These are phyloP conservation scores for Lingula anatina DNA, from an alignment of 2,888 invertebrate genomes.

Conservation along the genomic window DNA sequence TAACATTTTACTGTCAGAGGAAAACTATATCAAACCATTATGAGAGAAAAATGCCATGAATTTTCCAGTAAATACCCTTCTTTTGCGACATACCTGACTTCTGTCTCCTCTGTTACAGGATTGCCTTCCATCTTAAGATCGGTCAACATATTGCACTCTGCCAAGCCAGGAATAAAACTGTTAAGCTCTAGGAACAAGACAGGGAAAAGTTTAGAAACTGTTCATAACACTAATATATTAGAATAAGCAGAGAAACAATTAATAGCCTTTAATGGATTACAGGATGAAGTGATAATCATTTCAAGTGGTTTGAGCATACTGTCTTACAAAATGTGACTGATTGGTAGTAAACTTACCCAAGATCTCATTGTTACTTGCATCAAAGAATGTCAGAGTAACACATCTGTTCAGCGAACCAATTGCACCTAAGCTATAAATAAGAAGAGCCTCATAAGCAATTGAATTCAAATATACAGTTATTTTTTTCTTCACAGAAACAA, in stretches of 20 bases:
- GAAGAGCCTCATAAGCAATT: neutral
- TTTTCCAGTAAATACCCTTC: neutral
- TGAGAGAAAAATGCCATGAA: neutral
- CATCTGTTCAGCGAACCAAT: neutral
- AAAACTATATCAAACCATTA: no score
- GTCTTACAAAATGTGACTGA: no score
- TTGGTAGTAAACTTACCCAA: constrained; percentile 24
- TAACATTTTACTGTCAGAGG: no score
- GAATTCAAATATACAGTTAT: neutral
- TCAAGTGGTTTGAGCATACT: no score
- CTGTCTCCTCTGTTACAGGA: constrained; percentile 13
- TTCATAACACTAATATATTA: no score
- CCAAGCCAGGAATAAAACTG: constrained; percentile 8
- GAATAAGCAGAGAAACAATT: no score
- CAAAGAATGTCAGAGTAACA: neutral
- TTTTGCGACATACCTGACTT: constrained; percentile 5
- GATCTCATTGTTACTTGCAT: constrained; percentile 33
- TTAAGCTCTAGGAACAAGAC: no score
- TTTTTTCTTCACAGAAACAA: neutral
- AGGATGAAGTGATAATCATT: no score
- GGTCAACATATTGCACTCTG: constrained; percentile 8
- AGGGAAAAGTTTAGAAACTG: no score
- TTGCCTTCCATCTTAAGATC: constrained; percentile 15
- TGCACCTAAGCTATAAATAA: neutral
- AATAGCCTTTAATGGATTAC: no score